Evolutionary conservation across 2,797 vertebrate genomes (phyloP), one percentile per base, ranked within the genome.

Genomic region (Parauchenoglanis punctatus): DNA sequence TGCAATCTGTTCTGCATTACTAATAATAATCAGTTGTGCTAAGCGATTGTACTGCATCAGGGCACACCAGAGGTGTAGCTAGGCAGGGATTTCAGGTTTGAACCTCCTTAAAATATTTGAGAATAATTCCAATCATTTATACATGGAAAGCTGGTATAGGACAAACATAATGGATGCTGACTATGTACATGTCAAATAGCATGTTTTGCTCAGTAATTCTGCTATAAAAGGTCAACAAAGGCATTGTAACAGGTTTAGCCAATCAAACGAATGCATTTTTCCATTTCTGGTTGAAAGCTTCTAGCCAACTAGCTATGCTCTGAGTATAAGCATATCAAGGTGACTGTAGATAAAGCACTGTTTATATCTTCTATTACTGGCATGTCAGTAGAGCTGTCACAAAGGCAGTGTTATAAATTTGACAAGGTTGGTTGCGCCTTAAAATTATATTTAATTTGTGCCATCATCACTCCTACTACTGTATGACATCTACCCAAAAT

Each of bases 1-100:
- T 7, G 40, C 87, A 91, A 91, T 85, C 92, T 90, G 87, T 85
- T 89, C 80, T 10, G 86, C 88, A 86, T 88, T 80, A 61, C 81
- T 83, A 87, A 90, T 20, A 87, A 91, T 89, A 20, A 91, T 89
- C 28, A 87, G 90, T 87, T 89, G 83, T 83, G 70, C 31, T 81
- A 88, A 89, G 89, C 86, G 87, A 88, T 90, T 89, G 75, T 65
- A 81, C 72, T 0, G 40, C 86, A 87, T 65, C 56, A 20, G 46
- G 67, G 7, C 10, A 68, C 72, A 65, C 10, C 20, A 28, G 61
- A 11, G 40, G 4, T 2, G 13, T 28, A 28, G 40, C 35, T 44
- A 58, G 58, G 59, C 3, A n/a, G 20, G 35, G 23, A n/a, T 61
- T 44, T 61, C 20, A 44, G 58, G 35, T 61, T 63, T n/a, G 23